These are phyloP conservation scores for Antechinus flavipes DNA, from an alignment of 2,113 vertebrate species.

Conservation along the genomic window DNA sequence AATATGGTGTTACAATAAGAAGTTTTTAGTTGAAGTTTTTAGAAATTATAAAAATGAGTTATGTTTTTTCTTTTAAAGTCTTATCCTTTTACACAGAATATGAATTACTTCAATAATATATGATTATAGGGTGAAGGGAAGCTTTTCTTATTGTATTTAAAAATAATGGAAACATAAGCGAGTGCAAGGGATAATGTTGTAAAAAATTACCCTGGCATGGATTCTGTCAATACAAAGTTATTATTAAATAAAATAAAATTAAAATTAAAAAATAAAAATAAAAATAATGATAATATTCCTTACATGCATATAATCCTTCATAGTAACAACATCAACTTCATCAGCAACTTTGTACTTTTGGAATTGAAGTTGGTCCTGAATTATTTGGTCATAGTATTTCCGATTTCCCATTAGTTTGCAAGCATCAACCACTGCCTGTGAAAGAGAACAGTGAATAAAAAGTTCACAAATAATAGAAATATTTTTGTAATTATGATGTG, in stretches of 20 bases:
- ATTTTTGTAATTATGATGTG: slow-evolving; percentile 50
- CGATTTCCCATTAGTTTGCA: slow-evolving; percentile 79
- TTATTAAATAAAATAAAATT: too few relatives aligned
- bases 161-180: background rate
- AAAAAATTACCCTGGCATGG: too few relatives aligned
- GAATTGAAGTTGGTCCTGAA: slow-evolving; percentile 70
- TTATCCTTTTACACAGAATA: background rate
- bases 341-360: slow-evolving; percentile 74
- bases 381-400: slow-evolving; percentile 76
- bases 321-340: slow-evolving; percentile 77
- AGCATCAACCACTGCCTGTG: slow-evolving; percentile 79
- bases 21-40: too few relatives aligned
- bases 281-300: slow-evolving; percentile 56
- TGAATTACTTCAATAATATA: background rate
- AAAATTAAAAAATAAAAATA: slow-evolving; percentile 48
- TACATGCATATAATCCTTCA: slow-evolving; percentile 84
- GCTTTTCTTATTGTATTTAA: slow-evolving; percentile 47
- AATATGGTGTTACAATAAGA: too few relatives aligned
- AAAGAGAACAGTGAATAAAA: slow-evolving; percentile 65
- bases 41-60: background rate
- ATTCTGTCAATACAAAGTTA: too few relatives aligned
- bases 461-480: slow-evolving; percentile 52
- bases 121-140: slow-evolving; percentile 31
- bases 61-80: background rate
- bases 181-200: too few relatives aligned